Base-by-base conservation (phyloP, 2,797 vertebrate genomes). In the Sternarchorhynchus goeldii region DNA sequence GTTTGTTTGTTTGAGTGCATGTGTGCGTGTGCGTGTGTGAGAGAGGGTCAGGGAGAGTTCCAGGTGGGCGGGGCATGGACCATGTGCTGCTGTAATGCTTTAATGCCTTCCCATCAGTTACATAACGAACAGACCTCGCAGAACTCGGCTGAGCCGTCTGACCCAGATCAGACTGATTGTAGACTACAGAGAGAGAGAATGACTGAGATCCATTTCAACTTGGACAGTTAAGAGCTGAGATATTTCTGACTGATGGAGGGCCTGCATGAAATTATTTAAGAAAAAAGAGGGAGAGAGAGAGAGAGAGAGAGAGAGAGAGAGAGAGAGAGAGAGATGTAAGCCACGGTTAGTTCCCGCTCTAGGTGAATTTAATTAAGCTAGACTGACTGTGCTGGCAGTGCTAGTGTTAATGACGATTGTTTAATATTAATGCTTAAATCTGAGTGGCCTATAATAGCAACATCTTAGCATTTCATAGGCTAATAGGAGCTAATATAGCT, bases 1-100 rank as follows among this genome's bases (percentile, higher is more conserved):
- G 21, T 68, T 17, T 29, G 21, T 69, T 21, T 55, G 45, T 2
- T 7, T 12, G 0, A n/a, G 1, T 34, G 68, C n/a, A 12, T 71
- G 55, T 16, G 45, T 39, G n/a, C 36, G 53, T 53, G 20, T 50
- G 39, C 50, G 67, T 75, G 53, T 73, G 58, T 71, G 60, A 29
- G 39, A 74, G 67, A 60, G 62, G 84, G 86, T 84, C 77, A 63
- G 68, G 81, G 86, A 83, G 78, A 84, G 69, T 78, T 83, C 81
- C 45, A 79, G 78, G 88, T 79, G 77, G 81, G 81, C 82, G 73
- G 75, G 69, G 80, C 65, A 76, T 86, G 78, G 69, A 87, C 83
- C 85, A 76, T 90, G 88, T 91, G 86, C 85, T 89, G 89, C 90
- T 89, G 20, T 67, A 90, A 90, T 68, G 93, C 89, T 68, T 90